These are phyloP conservation scores for Xiphias gladius DNA, from an alignment of 2,113 vertebrate genomes.

Conservation along the genomic window DNA sequence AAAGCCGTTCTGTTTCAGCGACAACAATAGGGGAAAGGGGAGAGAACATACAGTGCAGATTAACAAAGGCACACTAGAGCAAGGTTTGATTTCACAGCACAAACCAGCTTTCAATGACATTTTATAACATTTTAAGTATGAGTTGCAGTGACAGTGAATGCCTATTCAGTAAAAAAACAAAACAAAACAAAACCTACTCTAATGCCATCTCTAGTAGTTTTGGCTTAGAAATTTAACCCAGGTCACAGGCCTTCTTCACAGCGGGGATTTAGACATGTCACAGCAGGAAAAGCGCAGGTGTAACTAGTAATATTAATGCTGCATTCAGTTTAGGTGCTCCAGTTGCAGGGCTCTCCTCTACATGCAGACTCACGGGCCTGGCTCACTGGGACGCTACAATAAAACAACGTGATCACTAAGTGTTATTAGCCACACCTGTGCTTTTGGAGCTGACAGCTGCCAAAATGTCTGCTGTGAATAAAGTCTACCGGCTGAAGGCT, in stretches of 20 bases:
- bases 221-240: background rate
- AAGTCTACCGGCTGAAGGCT: background rate
- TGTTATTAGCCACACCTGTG: background rate
- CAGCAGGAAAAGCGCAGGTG: background rate
- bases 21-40: slow-evolving; percentile 9
- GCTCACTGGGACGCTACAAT: background rate
- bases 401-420: background rate
- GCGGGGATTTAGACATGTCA: background rate
- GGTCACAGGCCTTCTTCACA: background rate
- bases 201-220: background rate
- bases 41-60: background rate
- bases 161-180: too few species aligned
- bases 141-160: background rate
- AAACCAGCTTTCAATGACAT: background rate
- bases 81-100: background rate
- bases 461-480: background rate
- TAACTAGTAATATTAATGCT: background rate
- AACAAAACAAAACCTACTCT: background rate
- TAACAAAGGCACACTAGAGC: slow-evolving; percentile 2
- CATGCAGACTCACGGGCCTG: background rate
- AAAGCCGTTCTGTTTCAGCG: slow-evolving; percentile 23
- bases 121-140: background rate
- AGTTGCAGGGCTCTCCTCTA: background rate
- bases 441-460: background rate
- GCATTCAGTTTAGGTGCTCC: background rate